Evolutionary conservation across 2,888 invertebrate species (phyloP).

Genomic region (Anorthoa munda): DNA sequence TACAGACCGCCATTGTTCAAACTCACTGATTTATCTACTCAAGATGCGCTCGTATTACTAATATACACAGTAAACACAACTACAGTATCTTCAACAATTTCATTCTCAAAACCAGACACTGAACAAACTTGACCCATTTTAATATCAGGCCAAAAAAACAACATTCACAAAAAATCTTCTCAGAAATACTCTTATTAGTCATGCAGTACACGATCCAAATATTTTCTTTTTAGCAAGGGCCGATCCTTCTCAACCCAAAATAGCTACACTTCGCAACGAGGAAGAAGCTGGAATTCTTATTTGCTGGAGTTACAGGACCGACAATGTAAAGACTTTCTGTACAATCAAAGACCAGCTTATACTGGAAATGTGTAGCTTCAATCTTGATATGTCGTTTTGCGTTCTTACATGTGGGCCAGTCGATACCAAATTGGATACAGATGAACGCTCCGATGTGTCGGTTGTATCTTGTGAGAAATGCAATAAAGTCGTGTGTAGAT

Average conservation of each 20-base stretch:
- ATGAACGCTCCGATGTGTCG: slow-evolving; percentile 12
- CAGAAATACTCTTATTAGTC: slow-evolving; percentile 23
- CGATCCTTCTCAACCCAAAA: slow-evolving; percentile 18
- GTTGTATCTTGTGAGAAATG: slow-evolving; percentile 23
- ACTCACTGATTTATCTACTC: background rate
- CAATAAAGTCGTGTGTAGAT: slow-evolving; percentile 18
- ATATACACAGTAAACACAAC: background rate
- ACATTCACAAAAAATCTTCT: slow-evolving; percentile 3
- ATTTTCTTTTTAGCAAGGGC: slow-evolving; percentile 24
- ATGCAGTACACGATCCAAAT: slow-evolving; percentile 17
- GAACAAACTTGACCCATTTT: slow-evolving; percentile 28
- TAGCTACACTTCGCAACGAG: slow-evolving; percentile 39
- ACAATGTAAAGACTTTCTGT: background rate
- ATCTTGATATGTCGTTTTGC: background rate
- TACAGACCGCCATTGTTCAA: background rate
- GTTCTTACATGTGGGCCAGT: slow-evolving; percentile 16
- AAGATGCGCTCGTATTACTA: too few relatives aligned
- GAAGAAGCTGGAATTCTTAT: slow-evolving; percentile 23
- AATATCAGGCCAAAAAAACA: slow-evolving; percentile 4
- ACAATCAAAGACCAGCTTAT: background rate
- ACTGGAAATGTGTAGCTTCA: slow-evolving; percentile 7
- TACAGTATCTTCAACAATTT: background rate
- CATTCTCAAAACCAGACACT: background rate
- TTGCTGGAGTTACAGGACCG: background rate
- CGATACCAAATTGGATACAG: slow-evolving; percentile 42